phyloP scores from a whole-genome alignment of 2,113 vertebrate genomes.

The Ovibos moschatus region DNA sequence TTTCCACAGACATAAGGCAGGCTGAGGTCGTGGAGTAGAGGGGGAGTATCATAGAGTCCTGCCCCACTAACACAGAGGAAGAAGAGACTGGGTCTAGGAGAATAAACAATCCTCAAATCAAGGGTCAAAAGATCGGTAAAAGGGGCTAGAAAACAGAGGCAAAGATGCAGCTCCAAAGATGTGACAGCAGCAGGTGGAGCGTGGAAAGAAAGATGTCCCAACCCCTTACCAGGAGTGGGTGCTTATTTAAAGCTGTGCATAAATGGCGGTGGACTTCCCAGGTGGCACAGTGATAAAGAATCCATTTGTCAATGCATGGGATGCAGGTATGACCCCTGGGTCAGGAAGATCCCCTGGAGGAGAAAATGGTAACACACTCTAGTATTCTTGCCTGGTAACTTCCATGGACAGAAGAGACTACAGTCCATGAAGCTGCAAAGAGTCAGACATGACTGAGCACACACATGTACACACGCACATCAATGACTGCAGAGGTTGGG shows the following conservation, averaged over 20 bases:
- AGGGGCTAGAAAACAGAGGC: neutral
- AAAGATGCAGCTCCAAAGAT: neutral
- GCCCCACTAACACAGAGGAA: neutral
- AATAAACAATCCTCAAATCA: neutral
- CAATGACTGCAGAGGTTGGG: neutral
- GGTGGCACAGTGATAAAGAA: neutral
- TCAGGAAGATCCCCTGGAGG: neutral
- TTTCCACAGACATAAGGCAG: neutral
- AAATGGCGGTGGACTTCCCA: neutral
- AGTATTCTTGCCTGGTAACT: neutral
- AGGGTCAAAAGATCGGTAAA: neutral
- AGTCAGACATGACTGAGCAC: neutral
- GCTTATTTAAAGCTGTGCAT: neutral
- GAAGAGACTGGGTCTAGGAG: neutral
- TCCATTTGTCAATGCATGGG: neutral
- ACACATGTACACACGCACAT: neutral
- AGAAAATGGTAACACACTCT: neutral
- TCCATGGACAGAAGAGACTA: neutral
- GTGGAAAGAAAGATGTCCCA: rapidly evolving
- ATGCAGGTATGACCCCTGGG: neutral
- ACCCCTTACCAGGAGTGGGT: neutral
- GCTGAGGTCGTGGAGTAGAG: neutral
- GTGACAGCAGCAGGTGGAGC: neutral
- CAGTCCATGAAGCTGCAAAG: neutral
- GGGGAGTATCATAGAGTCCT: neutral